Base-by-base conservation (phyloP, 2,888 invertebrate genomes). In the Octodonta nipae region DNA sequence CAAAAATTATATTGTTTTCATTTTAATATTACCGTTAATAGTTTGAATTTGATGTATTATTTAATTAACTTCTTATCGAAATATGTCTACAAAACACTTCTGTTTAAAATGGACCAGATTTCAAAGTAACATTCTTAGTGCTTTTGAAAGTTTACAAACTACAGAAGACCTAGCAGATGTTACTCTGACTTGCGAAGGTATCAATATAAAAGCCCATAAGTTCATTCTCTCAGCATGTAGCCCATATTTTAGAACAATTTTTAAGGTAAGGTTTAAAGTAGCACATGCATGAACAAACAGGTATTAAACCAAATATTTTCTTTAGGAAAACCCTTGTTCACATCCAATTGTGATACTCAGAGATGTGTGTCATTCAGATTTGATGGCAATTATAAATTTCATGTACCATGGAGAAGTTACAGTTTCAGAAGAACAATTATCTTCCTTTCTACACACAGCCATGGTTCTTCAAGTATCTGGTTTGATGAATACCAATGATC, bases 71-170 rank as follows among this genome's bases (percentile, higher is more conserved):
- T n/a, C n/a, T n/a, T n/a, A 30, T 6, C 13, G 33, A 30, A 24
- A 28, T 34, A 47, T 47, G 46, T 38, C 45, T 33, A 49, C 56
- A 53, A 75, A 78, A 61, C 76, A 78, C 58, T 78, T 77, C 57
- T 78, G 78, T 64, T 67, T 78, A 57, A 74, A 75, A 63, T 78
- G 78, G 78, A 78, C 77, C 58, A 77, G 77, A 57, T 78, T 77
- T 63, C 75, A 77, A 60, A 69, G 69, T 36, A 78, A 75, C 50
- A 75, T 78, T 51, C 70, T 77, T 39, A 71, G 71, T 52, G 76
- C 76, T 25, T 70, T 78, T 54, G 77, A 77, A 61, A 75, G 73
- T 46, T 63, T 78, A 42, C 72, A 77, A 55, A 71, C 67, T 47
- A 75, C 75, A 7, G 76, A 78, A 61, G 74, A 77, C 61, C 66